Conservation (phyloP, 2,113 vertebrate genomes). For the Oncorhynchus tshawytscha region DNA sequence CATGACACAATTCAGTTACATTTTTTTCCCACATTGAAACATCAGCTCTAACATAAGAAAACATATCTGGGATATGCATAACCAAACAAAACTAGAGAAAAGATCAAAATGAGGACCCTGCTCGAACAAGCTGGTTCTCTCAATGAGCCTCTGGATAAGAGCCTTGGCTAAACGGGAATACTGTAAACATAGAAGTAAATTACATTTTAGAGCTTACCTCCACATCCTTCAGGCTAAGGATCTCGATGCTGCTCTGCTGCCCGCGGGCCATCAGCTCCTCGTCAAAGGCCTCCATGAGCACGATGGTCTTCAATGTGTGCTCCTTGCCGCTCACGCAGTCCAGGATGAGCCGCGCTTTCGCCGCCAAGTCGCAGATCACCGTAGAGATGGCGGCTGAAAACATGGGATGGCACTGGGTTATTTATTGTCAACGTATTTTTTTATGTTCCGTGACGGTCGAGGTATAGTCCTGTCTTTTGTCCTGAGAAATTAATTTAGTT, state of each 20-base stretch:
- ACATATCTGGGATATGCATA: neutral
- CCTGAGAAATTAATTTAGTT: no score
- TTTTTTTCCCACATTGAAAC: no score
- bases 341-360: constrained; percentile 83
- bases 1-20: neutral
- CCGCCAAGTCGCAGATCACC: constrained; percentile 87
- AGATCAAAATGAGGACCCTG: neutral
- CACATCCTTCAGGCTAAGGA: constrained; percentile 81
- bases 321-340: constrained; percentile 74
- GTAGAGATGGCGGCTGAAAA: constrained; percentile 80
- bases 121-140: no score
- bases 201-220: constrained; percentile 76
- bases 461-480: no score
- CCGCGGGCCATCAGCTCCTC: constrained; percentile 77
- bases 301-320: constrained; percentile 76
- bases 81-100: neutral
- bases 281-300: constrained; percentile 84
- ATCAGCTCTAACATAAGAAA: no score
- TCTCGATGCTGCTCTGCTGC: constrained; percentile 78
- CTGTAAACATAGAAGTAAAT: neutral
- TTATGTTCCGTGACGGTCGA: no score
- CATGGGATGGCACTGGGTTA: neutral
- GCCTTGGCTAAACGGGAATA: no score
- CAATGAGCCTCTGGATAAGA: no score
- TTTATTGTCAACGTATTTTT: no score